Conservation (phyloP, 1,140 invertebrate species). For the Colletes gigas region DNA sequence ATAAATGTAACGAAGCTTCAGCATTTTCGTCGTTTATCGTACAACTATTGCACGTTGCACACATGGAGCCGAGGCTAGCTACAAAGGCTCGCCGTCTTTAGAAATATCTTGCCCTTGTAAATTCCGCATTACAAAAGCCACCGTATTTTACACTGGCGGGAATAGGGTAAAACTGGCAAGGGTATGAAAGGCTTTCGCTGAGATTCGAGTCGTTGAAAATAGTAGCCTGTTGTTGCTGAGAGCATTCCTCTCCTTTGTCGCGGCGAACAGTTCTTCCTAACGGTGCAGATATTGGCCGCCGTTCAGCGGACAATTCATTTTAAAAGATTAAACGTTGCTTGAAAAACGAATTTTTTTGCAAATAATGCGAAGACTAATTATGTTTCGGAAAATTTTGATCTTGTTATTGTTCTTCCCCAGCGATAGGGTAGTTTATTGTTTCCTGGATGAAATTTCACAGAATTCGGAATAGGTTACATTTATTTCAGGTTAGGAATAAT, state of each 20-base stretch:
- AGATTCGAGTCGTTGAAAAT: constrained; percentile 41
- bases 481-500: no score
- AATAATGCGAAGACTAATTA: no score
- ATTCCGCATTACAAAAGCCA: constrained; percentile 24
- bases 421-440: no score
- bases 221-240: not conserved
- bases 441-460: no score
- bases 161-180: constrained; percentile 6
- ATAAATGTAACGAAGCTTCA: no score
- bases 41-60: constrained; percentile 5
- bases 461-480: no score
- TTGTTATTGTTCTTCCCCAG: no score
- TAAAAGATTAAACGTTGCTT: constrained; percentile 12
- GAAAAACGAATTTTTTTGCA: not conserved
- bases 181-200: constrained; percentile 20
- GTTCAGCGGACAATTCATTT: constrained; percentile 4
- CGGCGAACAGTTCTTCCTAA: constrained; percentile 5
- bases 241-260: constrained; percentile 10
- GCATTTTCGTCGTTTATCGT: constrained; percentile 1
- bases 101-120: constrained; percentile 35
- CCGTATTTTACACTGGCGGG: constrained; percentile 25
- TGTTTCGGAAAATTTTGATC: no score
- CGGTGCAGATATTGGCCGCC: constrained; percentile 11
- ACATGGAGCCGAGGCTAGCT: not conserved
- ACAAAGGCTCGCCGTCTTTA: constrained; percentile 30